These are phyloP conservation scores for Odontocolon sp. DNA, from an alignment of 2,888 invertebrate genomes.

Conservation along the genomic window DNA sequence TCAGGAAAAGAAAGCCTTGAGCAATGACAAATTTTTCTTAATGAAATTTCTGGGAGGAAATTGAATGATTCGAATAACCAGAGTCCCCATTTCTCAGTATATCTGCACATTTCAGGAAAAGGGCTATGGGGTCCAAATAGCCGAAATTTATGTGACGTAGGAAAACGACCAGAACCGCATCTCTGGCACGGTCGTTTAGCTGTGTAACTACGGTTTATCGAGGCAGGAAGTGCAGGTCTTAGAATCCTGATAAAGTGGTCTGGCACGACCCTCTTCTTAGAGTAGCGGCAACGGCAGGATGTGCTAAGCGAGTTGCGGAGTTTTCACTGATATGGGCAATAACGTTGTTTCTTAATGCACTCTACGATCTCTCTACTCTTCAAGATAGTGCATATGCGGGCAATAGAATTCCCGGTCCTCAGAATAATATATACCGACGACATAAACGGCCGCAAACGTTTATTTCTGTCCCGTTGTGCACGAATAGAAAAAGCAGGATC, in stretches of 20 bases:
- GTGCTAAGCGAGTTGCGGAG: slow-evolving; percentile 4
- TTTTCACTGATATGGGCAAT: slow-evolving; percentile 30
- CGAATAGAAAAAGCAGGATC: slow-evolving; percentile 9
- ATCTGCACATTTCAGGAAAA: background rate
- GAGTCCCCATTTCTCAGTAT: background rate
- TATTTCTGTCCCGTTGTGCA: slow-evolving; percentile 19
- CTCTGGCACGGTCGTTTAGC: background rate
- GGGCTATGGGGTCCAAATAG: background rate
- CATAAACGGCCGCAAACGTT: slow-evolving; percentile 27
- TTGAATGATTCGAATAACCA: background rate
- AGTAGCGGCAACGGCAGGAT: slow-evolving; percentile 2
- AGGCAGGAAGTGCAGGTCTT: slow-evolving; percentile 26
- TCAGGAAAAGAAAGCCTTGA: too few species aligned
- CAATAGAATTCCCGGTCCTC: slow-evolving; percentile 23
- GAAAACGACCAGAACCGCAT: background rate
- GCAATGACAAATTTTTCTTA: too few species aligned
- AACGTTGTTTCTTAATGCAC: slow-evolving; percentile 41
- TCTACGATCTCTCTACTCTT: slow-evolving; percentile 14
- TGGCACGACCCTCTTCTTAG: slow-evolving; percentile 9
- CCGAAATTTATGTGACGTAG: background rate
- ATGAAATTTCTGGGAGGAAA: background rate
- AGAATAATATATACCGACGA: slow-evolving; percentile 18
- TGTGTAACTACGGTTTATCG: slow-evolving; percentile 19
- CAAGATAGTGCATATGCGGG: slow-evolving; percentile 38
- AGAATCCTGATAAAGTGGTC: slow-evolving; percentile 20